Percentiles rank a stretch among this genome's conserved stretches.
phyloP scores from a whole-genome alignment of 2,113 vertebrate genomes.

The Psammodynastes pulverulentus region DNA sequence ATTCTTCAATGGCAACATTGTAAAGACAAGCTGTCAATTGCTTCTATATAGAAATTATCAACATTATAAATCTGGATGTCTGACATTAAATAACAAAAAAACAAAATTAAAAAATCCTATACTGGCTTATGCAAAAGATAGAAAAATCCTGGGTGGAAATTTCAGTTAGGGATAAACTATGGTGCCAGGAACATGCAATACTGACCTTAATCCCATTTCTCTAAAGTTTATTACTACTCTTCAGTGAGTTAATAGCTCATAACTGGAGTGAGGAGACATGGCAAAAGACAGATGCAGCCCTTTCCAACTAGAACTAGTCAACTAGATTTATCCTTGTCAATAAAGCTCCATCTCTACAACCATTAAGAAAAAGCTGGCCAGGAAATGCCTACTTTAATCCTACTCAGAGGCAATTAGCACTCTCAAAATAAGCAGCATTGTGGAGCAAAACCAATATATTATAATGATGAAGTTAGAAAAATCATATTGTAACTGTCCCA shows the following conservation, averaged over 20 bases:
- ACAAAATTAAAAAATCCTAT: neutral
- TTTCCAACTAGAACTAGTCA: neutral
- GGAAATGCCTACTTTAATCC: neutral
- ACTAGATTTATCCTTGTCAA: neutral
- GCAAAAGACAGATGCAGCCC: neutral
- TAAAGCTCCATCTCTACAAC: neutral
- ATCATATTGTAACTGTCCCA: neutral
- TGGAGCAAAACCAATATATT: neutral
- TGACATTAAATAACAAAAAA: constrained; percentile 6
- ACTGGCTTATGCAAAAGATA: neutral
- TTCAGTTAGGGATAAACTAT: neutral
- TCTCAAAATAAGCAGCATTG: neutral
- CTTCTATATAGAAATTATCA: constrained; percentile 9
- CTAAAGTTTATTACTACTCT: neutral
- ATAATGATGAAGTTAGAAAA: neutral
- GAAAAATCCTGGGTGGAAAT: constrained; percentile 7
- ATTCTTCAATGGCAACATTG: constrained; percentile 1
- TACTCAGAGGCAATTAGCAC: neutral
- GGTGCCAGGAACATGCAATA: neutral
- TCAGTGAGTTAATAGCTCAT: neutral
- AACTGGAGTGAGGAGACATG: fast-evolving
- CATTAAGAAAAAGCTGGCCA: neutral
- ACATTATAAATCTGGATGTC: constrained; percentile 18
- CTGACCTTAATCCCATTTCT: constrained; percentile 26
- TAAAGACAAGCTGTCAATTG: neutral